Base-by-base conservation (phyloP, 2,113 vertebrate genomes). In the Henicopernis longicauda region DNA sequence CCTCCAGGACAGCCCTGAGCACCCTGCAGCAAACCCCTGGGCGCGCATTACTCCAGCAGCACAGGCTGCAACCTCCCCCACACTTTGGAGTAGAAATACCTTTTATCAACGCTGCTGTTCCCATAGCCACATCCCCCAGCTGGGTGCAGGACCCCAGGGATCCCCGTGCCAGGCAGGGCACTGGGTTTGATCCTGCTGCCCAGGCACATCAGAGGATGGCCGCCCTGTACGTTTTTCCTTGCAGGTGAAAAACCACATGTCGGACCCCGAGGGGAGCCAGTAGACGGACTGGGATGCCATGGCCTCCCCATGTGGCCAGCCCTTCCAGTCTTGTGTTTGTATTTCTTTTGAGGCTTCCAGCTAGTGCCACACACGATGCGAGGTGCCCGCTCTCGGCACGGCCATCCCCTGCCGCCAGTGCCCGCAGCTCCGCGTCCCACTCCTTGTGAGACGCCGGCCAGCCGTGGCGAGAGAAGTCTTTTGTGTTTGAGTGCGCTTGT, bases 181-280 rank as follows among this genome's bases (percentile, higher is more conserved):
- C 52, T 36, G 32, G 54, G 22, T 47, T 10, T 47, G 27, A 20
- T 32, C 34, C 58, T 5, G 21, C 55, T 63, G 66, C n/a, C 50
- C 7, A 18, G 36, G 26, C 31, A 11, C 58, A 57, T 15, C 5
- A 1, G 58, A 49, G 17, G 49, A n/a, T 3, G 3, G 45, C 22
- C n/a, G 29, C 13, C 15, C 11, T 23, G 8, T 26, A 27, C 22
- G 5, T 42, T 80, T 94, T 84, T 88, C 42, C 38, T 92, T 52
- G 66, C 92, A 98, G 98, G 88, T 89, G 63, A 97, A 94, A 83
- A 95, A 76, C 13, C 89, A 72, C 32, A 34, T 32, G 7, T 67
- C 14, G 0, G 91, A 97, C 29, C 81, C 49, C 0, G 58, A 97
- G 50, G 65, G 94, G 58, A 95, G 91, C 77, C 94, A 95, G 45